A percentile compares a stretch with the other conserved stretches of the same genome.
Conservation (phyloP, 1,140 invertebrate species). For the Leptinotarsa defecta region DNA sequence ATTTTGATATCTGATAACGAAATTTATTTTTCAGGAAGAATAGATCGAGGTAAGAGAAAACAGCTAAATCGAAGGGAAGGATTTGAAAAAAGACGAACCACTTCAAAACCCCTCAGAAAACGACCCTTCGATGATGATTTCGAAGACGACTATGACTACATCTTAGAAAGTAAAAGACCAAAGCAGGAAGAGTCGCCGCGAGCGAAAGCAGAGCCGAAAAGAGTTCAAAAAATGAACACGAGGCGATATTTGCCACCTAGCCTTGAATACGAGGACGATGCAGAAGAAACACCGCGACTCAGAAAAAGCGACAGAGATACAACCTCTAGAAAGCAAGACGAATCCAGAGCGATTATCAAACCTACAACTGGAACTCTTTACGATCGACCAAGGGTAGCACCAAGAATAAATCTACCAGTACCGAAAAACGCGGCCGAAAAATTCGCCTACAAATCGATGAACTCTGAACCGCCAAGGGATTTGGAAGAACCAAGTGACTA, state of each 20-base stretch:
- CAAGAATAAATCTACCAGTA: constrained; percentile 78
- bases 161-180: background rate
- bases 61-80: constrained; percentile 37
- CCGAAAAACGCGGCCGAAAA: constrained; percentile 75
- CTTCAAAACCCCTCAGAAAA: constrained; percentile 18
- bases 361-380: constrained; percentile 63
- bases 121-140: constrained; percentile 28
- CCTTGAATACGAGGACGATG: constrained; percentile 27
- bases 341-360: constrained; percentile 42
- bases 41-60: constrained; percentile 14
- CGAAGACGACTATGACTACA: constrained; percentile 9
- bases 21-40: background rate
- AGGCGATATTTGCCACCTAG: background rate
- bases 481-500: constrained; percentile 22
- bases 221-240: constrained; percentile 32
- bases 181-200: background rate
- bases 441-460: constrained; percentile 66
- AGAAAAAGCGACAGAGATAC: constrained; percentile 42
- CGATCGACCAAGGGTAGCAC: constrained; percentile 70
- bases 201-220: constrained; percentile 15
- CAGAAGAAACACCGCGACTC: constrained; percentile 41
- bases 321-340: constrained; percentile 44
- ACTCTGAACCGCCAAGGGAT: background rate
- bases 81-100: constrained; percentile 22
- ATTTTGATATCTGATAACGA: background rate